A percentile compares a stretch with the other conserved stretches of the same genome.
Evolutionary conservation across 2,888 invertebrate genomes (phyloP).

Genomic region (Drosophila koepferae): DNA sequence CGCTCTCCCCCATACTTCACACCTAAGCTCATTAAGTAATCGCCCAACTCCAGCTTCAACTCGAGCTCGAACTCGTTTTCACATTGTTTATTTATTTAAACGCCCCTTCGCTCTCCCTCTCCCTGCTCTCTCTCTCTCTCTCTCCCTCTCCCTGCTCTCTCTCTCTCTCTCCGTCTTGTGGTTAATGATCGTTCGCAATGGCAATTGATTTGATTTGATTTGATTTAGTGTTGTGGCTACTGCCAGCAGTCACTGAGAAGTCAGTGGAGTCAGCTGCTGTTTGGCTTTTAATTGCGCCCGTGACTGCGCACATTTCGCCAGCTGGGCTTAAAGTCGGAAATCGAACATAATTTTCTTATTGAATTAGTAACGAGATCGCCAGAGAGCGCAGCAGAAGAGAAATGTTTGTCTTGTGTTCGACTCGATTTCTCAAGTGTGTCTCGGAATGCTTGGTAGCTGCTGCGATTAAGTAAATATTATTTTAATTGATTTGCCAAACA

Average conservation of each 20-base stretch:
- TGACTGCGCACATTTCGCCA: constrained; percentile 55
- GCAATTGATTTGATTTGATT: constrained; percentile 80
- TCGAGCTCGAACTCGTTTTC: constrained; percentile 68
- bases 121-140: neutral
- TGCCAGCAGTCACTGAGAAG: constrained; percentile 37
- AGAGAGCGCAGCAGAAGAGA: constrained; percentile 40
- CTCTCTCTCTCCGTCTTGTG: constrained; percentile 14
- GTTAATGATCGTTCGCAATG: constrained; percentile 74
- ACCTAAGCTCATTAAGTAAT: constrained; percentile 81
- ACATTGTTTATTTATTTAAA: constrained; percentile 78
- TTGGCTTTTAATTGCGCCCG: constrained; percentile 76
- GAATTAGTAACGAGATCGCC: constrained; percentile 61
- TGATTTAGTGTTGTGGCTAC: constrained; percentile 68
- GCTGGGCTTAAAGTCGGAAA: constrained; percentile 57
- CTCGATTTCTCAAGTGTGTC: constrained; percentile 78
- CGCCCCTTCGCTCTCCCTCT: constrained; percentile 23
- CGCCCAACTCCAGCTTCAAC: constrained; percentile 51
- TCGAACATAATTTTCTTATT: constrained; percentile 75
- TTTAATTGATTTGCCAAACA: constrained; percentile 75
- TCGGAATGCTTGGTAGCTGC: constrained; percentile 74
- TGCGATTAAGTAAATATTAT: constrained; percentile 67
- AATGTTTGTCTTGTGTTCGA: constrained; percentile 65
- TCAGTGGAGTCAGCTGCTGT: constrained; percentile 68
- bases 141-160: neutral
- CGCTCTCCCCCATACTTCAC: constrained; percentile 18